phyloP scores from a whole-genome alignment of 37 sponge, comb jelly and placozoan species.

The Chondrosia reniformis region DNA sequence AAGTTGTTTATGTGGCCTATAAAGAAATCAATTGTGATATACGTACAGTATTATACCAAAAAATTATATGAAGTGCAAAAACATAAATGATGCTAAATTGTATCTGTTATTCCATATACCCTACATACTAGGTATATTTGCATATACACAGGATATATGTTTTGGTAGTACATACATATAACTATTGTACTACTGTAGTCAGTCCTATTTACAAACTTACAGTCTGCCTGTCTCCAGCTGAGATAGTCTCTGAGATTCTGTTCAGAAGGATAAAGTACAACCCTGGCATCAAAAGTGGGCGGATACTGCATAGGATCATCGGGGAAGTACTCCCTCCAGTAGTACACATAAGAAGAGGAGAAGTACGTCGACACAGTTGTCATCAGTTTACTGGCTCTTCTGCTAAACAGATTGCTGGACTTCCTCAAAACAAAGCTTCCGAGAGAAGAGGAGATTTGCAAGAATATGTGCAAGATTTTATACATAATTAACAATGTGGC shows the following conservation, averaged over 20 bases:
- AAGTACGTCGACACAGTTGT: conserved; percentile 75
- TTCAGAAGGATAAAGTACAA: conserved; percentile 82
- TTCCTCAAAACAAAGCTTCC: conserved; percentile 79
- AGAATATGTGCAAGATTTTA: too few relatives aligned
- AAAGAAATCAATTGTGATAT: not conserved
- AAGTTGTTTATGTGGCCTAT: conserved; percentile 94
- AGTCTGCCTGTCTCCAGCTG: conserved; percentile 98
- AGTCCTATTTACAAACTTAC: conserved; percentile 25
- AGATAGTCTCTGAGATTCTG: conserved; percentile 84
- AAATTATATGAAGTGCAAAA: not conserved
- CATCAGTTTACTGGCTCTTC: conserved; percentile 91
- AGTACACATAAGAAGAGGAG: conserved; percentile 81
- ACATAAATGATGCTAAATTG: not conserved
- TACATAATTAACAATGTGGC: too few relatives aligned
- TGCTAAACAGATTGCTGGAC: conserved; percentile 65
- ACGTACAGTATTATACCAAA: too few relatives aligned
- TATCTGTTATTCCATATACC: not conserved
- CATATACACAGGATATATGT: not conserved
- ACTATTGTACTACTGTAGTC: not conserved
- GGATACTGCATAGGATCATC: conserved; percentile 71
- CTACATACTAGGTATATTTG: not conserved
- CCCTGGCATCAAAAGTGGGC: conserved; percentile 94
- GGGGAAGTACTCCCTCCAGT: conserved; percentile 79
- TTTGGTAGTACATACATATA: not conserved
- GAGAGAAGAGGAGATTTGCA: not conserved